A percentile compares a stretch with the other conserved stretches of the same genome.
Evolutionary conservation across 2,113 vertebrate species (phyloP).

Genomic region (Probosciger aterrimus): DNA sequence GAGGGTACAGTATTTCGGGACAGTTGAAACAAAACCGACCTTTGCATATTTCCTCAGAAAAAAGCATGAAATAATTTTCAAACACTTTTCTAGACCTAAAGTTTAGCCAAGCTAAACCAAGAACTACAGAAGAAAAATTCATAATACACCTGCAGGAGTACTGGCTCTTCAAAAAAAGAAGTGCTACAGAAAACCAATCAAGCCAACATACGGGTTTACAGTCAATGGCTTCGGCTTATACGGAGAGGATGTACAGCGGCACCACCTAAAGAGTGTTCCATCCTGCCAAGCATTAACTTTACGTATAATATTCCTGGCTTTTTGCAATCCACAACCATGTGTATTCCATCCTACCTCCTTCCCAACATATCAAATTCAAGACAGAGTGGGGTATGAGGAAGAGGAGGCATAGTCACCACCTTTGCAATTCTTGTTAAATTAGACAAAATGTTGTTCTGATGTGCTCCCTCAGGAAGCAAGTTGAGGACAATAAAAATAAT

Average conservation of each 20-base stretch:
- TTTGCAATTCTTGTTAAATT: neutral
- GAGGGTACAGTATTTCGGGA: neutral
- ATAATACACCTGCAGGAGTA: fast-evolving
- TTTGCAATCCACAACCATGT: neutral
- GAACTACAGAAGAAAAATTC: neutral
- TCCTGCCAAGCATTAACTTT: neutral
- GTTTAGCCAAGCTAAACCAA: neutral
- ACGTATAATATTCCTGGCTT: neutral
- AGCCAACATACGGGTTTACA: neutral
- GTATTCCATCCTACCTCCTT: neutral
- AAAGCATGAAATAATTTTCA: neutral
- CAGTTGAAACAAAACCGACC: neutral
- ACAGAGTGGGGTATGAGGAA: fast-evolving
- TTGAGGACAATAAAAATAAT: neutral
- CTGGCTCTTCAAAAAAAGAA: neutral
- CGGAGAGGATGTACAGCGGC: neutral
- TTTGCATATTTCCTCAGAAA: neutral
- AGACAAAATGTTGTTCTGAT: neutral
- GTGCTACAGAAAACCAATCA: neutral
- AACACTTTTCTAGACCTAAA: neutral
- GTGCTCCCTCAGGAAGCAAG: neutral
- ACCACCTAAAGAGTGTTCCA: neutral
- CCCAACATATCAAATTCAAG: neutral
- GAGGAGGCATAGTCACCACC: neutral
- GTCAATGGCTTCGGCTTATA: neutral